Percentiles rank a stretch among this genome's conserved stretches.
Conservation (phyloP, 2,113 vertebrate genomes). For the Tamias sibiricus region DNA sequence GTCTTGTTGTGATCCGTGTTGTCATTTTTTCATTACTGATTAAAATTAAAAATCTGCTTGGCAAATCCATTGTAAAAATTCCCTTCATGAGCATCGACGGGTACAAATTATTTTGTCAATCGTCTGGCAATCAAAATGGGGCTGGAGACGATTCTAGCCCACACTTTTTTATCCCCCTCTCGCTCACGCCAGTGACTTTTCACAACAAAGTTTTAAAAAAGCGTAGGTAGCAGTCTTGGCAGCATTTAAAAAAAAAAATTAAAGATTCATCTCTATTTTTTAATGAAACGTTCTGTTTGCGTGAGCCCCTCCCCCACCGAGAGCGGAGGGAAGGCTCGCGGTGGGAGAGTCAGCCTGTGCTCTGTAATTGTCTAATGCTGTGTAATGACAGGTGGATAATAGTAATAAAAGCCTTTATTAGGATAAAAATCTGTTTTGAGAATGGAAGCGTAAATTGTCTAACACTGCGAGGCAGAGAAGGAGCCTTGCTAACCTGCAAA, state of each 20-base stretch:
- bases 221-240: constrained; percentile 87
- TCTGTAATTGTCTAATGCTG: constrained; percentile 84
- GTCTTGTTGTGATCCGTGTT: constrained; percentile 99
- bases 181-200: constrained; percentile 85
- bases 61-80: constrained; percentile 94
- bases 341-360: constrained; percentile 76
- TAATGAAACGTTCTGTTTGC: constrained; percentile 85
- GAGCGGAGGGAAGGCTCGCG: constrained; percentile 67
- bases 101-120: constrained; percentile 99
- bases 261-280: constrained; percentile 75
- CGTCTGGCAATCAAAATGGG: constrained; percentile 90
- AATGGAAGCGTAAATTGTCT: constrained; percentile 80
- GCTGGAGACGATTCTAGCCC: constrained; percentile 86
- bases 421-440: constrained; percentile 85
- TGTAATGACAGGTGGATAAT: constrained; percentile 88
- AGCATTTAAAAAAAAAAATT: constrained; percentile 73
- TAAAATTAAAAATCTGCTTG: constrained; percentile 97
- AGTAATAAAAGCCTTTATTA: constrained; percentile 85
- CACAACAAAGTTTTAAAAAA: constrained; percentile 87
- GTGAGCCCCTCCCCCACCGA: constrained; percentile 63
- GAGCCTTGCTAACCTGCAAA: neutral
- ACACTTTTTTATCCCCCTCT: constrained; percentile 81
- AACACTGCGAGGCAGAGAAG: constrained; percentile 63
- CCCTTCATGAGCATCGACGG: constrained; percentile 93
- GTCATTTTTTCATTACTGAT: constrained; percentile 99